phyloP scores from a whole-genome alignment of 2,888 invertebrate species.

The Bombyx huttoni region DNA sequence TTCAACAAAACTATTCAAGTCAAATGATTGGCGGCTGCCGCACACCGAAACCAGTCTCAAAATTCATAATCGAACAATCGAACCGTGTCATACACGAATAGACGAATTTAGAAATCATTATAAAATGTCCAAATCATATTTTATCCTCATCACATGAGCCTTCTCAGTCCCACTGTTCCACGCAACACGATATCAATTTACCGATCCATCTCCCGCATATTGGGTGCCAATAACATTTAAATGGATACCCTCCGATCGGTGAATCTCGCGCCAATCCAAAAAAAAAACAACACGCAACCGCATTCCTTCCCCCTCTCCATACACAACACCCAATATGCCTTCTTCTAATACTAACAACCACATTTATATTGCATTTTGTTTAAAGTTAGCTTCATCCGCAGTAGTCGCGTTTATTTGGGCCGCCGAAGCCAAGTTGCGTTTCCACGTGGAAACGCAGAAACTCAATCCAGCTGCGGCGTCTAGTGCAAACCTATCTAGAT shows the following conservation, averaged over 20 bases:
- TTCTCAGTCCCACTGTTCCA: slow-evolving; percentile 56
- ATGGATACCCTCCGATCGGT: not conserved
- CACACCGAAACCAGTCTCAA: slow-evolving; percentile 53
- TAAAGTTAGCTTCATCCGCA: slow-evolving; percentile 49
- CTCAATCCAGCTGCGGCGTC: slow-evolving; percentile 19
- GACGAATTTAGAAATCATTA: slow-evolving; percentile 29
- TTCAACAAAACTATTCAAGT: not conserved
- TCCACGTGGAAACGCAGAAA: slow-evolving; percentile 9
- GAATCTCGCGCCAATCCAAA: not conserved
- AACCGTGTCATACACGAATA: slow-evolving; percentile 64
- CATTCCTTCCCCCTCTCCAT: slow-evolving; percentile 30
- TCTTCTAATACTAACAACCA: slow-evolving; percentile 46
- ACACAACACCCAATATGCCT: slow-evolving; percentile 68
- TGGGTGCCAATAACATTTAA: slow-evolving; percentile 23
- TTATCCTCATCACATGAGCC: slow-evolving; percentile 68
- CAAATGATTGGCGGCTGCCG: slow-evolving; percentile 11
- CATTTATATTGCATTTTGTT: slow-evolving; percentile 61
- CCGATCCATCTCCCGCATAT: slow-evolving; percentile 39
- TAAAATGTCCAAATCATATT: slow-evolving; percentile 25
- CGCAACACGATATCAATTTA: slow-evolving; percentile 46
- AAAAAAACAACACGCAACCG: slow-evolving; percentile 1
- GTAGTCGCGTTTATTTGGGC: slow-evolving; percentile 34
- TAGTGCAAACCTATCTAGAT: slow-evolving; percentile 56
- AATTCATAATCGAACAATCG: slow-evolving; percentile 30
- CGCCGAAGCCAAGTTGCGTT: slow-evolving; percentile 18